Percentiles rank a stretch among this genome's conserved stretches.
These are phyloP conservation scores for Sylvia atricapilla DNA, from an alignment of 2,113 vertebrate genomes.

Conservation along the genomic window DNA sequence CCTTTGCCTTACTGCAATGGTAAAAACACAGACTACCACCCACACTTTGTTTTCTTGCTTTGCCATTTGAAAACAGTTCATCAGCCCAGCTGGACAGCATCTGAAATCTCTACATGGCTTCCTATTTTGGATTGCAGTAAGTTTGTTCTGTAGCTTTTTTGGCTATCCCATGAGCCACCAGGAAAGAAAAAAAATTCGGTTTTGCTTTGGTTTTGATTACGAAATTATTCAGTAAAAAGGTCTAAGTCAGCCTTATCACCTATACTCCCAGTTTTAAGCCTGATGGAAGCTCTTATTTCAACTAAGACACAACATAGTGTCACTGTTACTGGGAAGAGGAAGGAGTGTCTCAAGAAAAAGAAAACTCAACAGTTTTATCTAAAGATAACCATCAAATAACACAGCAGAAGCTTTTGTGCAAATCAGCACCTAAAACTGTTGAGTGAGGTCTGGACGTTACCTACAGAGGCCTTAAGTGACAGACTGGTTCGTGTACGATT, in stretches of 20 bases:
- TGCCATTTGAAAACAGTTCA: not conserved
- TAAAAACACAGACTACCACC: not conserved
- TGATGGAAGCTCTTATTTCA: not conserved
- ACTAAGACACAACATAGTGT: not conserved
- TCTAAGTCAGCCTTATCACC: not conserved
- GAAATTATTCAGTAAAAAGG: not conserved
- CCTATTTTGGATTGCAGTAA: not conserved
- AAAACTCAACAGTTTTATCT: not conserved
- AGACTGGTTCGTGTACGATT: not conserved
- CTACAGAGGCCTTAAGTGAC: not conserved
- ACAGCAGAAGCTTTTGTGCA: not conserved
- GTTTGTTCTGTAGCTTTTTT: not conserved
- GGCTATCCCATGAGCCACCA: not conserved
- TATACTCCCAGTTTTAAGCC: not conserved
- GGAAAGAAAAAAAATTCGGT: not conserved
- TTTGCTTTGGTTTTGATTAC: not conserved
- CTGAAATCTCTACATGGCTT: not conserved
- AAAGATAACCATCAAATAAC: not conserved
- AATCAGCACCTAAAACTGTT: not conserved
- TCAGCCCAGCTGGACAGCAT: not conserved
- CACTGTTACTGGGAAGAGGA: not conserved
- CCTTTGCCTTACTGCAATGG: not conserved
- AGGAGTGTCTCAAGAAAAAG: not conserved
- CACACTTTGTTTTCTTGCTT: not conserved
- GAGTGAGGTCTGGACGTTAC: not conserved